Base-by-base conservation (phyloP, 2,113 vertebrate species). In the Chascanopsetta lugubris region DNA sequence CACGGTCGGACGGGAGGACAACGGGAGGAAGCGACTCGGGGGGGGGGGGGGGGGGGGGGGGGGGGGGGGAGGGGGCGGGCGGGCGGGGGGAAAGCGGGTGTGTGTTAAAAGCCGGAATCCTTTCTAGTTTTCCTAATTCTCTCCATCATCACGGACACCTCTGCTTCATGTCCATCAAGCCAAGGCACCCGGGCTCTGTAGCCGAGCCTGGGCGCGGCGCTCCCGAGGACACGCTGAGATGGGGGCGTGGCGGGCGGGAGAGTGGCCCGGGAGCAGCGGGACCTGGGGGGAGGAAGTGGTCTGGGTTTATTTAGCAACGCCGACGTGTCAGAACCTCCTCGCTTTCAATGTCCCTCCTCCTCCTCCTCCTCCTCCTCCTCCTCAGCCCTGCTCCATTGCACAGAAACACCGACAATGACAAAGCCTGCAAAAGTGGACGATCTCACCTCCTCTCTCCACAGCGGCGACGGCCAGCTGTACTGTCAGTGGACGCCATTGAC, bases 141-240 rank as follows among this genome's bases (percentile, higher is more conserved):
- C 79, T 86, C 79, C 89, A 88, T 91, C 75, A 78, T 85, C 84
- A 83, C 70, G 72, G 77, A 85, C 87, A 84, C 86, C 80, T 87
- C 75, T 88, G 84, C 82, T 87, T 85, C 68, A 62, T 80, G 76
- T 78, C 79, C 85, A 86, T 88, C 84, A 68, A 38, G 72, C 45
- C 64, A 54, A 80, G 69, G 67, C 73, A 45, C 73, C 65, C 73
- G 38, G 84, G 74, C 69, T 82, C 82, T 64, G 74, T 57, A 60
- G 80, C 76, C 54, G 70, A 80, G 83, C 53, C 76, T 69, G 74
- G 73, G 71, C 50, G 79, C 59, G 72, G 82, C 82, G 69, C 82
- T 79, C 72, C 84, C 3, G 80, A 82, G 79, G 71, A 83, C 69
- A 50, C 66, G 61, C 70, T 72, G 65, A 72, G 79, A 57, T n/a